Evolutionary conservation across 2,888 invertebrate genomes (phyloP).

Genomic region (Drosophila cognata): DNA sequence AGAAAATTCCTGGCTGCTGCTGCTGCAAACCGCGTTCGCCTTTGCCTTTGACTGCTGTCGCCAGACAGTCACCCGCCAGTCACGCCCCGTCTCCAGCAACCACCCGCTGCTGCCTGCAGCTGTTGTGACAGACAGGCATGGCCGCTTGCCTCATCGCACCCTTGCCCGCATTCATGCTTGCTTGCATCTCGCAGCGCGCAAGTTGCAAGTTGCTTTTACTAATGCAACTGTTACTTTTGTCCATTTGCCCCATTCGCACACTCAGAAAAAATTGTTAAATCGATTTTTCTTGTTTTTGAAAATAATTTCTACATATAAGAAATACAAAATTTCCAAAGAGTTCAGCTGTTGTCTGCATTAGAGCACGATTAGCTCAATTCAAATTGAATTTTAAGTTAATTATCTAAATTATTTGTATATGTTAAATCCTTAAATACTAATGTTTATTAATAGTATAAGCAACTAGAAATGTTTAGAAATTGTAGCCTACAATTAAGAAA

Average conservation of each 20-base stretch:
- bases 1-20: conserved; percentile 58
- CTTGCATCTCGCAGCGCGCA: conserved; percentile 15
- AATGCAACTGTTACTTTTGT: conserved; percentile 50
- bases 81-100: conserved; percentile 1
- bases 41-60: conserved; percentile 33
- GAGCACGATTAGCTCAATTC: not conserved
- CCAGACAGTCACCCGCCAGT: conserved; percentile 33
- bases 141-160: not conserved
- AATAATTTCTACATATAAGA: not conserved
- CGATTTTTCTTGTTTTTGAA: not conserved
- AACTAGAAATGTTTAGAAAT: not conserved
- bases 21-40: conserved; percentile 39
- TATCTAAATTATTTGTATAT: not conserved
- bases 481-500: not conserved
- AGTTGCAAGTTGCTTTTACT: conserved; percentile 53
- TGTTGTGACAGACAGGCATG: conserved; percentile 55
- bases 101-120: conserved; percentile 20
- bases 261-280: not conserved
- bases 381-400: not conserved
- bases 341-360: not conserved
- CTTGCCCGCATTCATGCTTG: conserved; percentile 19
- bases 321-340: not conserved
- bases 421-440: no score
- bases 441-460: not conserved
- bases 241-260: conserved; percentile 17